Conservation (phyloP, 2,797 vertebrate genomes). For the Dryobates pubescens region DNA sequence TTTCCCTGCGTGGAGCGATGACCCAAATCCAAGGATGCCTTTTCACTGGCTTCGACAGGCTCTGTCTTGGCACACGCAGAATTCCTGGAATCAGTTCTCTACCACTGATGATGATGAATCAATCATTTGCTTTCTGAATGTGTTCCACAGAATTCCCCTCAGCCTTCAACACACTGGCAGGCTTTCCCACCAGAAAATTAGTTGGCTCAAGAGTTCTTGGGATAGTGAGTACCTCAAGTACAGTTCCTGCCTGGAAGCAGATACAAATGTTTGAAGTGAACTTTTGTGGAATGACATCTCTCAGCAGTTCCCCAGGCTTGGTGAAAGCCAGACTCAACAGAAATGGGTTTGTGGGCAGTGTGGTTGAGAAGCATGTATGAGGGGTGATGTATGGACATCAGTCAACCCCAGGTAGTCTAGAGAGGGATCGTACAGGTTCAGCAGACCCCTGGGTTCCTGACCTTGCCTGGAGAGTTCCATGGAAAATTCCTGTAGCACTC, state of each 20-base stretch:
- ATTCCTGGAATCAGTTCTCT: slow-evolving; percentile 61
- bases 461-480: background rate
- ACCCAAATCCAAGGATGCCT: slow-evolving; percentile 51
- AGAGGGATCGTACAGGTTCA: background rate
- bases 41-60: slow-evolving; percentile 35
- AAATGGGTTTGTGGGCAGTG: background rate
- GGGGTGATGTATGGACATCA: background rate
- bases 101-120: slow-evolving; percentile 46
- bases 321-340: background rate
- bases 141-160: slow-evolving; percentile 66
- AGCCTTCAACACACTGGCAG: slow-evolving; percentile 41
- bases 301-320: background rate
- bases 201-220: slow-evolving; percentile 42
- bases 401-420: background rate
- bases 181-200: slow-evolving; percentile 56
- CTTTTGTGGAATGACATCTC: slow-evolving; percentile 7
- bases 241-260: slow-evolving; percentile 7
- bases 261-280: slow-evolving; percentile 18
- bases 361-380: background rate
- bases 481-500: background rate
- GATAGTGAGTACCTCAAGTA: slow-evolving; percentile 1
- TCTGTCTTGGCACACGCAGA: slow-evolving; percentile 2
- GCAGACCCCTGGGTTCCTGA: background rate
- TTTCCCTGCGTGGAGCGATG: slow-evolving; percentile 21
- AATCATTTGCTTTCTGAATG: slow-evolving; percentile 58